phyloP scores from a whole-genome alignment of 2,797 vertebrate species.

The Mus spretus region DNA sequence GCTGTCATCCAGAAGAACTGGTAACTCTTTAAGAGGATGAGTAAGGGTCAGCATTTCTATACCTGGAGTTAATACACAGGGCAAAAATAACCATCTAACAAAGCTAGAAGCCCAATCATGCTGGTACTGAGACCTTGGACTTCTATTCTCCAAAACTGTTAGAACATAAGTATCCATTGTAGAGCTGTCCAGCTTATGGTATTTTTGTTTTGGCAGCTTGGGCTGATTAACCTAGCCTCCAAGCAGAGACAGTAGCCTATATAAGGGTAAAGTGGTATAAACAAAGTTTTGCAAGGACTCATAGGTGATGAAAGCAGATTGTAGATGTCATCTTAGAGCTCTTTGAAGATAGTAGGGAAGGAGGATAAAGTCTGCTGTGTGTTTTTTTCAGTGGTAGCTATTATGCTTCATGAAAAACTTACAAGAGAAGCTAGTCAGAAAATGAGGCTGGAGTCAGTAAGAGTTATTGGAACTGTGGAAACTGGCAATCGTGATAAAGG shows the following conservation, averaged over 20 bases:
- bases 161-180: slow-evolving; percentile 11
- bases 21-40: background rate
- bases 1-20: background rate
- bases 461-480: slow-evolving; percentile 40
- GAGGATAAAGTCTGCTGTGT: background rate
- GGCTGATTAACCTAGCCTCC: background rate
- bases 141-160: background rate
- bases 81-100: background rate
- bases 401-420: slow-evolving; percentile 41
- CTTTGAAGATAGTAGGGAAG: slow-evolving; percentile 38
- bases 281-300: slow-evolving; percentile 24
- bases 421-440: slow-evolving; percentile 3
- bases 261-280: background rate
- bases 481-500: slow-evolving; percentile 12
- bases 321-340: background rate
- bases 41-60: background rate
- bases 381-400: slow-evolving; percentile 26
- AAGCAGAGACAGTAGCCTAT: background rate
- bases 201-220: slow-evolving; percentile 14
- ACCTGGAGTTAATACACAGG: background rate
- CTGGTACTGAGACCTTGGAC: background rate
- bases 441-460: slow-evolving; percentile 1
- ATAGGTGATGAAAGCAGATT: background rate
- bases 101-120: background rate
- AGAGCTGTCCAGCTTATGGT: background rate